Evolutionary conservation across 2,888 invertebrate species (phyloP), one percentile per base, ranked within the genome.

Genomic region (Cheilosia vernalis): DNA sequence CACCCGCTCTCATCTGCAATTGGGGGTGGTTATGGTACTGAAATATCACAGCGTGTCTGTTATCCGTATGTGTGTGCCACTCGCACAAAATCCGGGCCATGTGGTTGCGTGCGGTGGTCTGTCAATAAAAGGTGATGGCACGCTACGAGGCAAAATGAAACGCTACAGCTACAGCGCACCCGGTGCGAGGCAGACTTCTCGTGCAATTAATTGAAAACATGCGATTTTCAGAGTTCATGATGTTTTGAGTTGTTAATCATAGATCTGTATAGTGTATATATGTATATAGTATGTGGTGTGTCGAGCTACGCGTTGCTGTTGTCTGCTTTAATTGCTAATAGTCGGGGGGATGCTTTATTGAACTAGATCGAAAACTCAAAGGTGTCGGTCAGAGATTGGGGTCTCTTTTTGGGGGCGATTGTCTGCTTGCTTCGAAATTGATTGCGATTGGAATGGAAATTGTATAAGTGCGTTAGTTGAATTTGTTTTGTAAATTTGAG

Each of bases 61-160:
- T 51, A 30, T 15, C 24, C 53, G 61, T 58, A 13, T 74, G n/a
- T 42, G 37, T 55, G 19, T 51, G 2, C 13, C 15, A 10, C 37
- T 60, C 53, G 24, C 51, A n/a, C 47, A 6, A 53, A 53, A 53
- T 74, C 61, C 17, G 61, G 67, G 63, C 58, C 69, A 80, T 79
- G 69, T 80, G 67, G 58, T 21, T 66, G 73, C 73, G 69, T 70
- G 63, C 58, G 79, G 49, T 69, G 2, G 63, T 44, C 69, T 83
- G 79, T 83, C 79, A 83, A 73, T 67, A 64, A 51, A 83, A 61
- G 42, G 30, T 24, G 61, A 66, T 82, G 47, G 55, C 27, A 17
- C 15, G 58, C 27, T 51, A 55, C 30, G 47, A 63, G 33, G 55
- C 63, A 33, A 76, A 49, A 55, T 49, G 51, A 30, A 73, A 77